Evolutionary conservation across 2,888 invertebrate genomes (phyloP).

Genomic region (Pycnomerus fuliginosus): DNA sequence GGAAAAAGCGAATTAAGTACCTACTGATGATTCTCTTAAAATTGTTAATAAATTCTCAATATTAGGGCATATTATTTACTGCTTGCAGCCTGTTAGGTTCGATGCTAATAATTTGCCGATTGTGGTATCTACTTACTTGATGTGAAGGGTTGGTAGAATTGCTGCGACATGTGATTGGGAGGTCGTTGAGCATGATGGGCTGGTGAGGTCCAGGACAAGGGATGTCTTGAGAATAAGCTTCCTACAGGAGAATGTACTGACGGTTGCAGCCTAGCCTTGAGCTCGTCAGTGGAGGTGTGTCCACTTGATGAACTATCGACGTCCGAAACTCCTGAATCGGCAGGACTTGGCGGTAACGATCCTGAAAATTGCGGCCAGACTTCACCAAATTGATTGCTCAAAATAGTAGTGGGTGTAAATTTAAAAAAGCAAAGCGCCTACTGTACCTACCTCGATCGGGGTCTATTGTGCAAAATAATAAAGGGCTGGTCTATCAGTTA

Average conservation of each 20-base stretch:
- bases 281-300: conserved; percentile 74
- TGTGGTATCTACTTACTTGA: conserved; percentile 48
- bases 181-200: conserved; percentile 37
- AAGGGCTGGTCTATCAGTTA: no score
- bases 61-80: no score
- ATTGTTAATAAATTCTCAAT: no score
- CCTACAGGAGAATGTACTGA: conserved; percentile 50
- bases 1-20: no score
- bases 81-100: no score
- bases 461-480: no score
- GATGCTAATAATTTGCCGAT: no score
- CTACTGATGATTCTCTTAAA: no score
- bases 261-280: conserved; percentile 82
- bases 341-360: conserved; percentile 94
- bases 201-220: conserved; percentile 36
- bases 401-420: conserved; percentile 1
- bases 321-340: conserved; percentile 96
- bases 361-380: conserved; percentile 57
- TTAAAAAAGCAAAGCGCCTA: no score
- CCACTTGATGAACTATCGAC: conserved; percentile 90
- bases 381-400: conserved; percentile 23
- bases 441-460: no score
- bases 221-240: conserved; percentile 39
- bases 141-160: conserved; percentile 44
- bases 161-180: conserved; percentile 39